These are phyloP conservation scores for Nemopilema nomurai DNA, from an alignment of 30 jellyfish, hydroid and myxozoan species.

Conservation along the genomic window DNA sequence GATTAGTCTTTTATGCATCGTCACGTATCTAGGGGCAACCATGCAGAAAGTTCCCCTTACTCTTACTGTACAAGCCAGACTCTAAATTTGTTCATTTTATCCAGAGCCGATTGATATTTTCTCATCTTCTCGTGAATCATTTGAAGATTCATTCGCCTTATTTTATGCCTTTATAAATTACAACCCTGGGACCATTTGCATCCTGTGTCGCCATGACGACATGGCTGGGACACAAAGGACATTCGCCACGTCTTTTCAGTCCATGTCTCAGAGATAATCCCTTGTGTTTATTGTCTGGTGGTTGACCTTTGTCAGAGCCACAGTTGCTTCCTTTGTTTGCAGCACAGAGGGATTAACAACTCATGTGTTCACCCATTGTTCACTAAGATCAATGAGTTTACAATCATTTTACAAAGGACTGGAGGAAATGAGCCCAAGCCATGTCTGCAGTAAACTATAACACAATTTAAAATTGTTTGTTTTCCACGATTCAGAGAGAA, in stretches of 20 bases:
- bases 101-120: not conserved
- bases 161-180: no score
- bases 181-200: conserved; percentile 11
- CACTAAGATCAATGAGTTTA: not conserved
- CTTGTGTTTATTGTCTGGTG: not conserved
- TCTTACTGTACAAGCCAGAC: not conserved
- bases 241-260: conserved; percentile 7
- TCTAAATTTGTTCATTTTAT: no score
- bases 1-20: not conserved
- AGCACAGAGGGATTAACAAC: not conserved
- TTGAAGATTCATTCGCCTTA: not conserved
- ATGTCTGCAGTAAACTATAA: no score
- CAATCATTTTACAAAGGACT: not conserved
- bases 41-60: not conserved
- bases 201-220: conserved; percentile 26
- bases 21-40: not conserved
- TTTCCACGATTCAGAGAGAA: no score
- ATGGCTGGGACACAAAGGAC: not conserved
- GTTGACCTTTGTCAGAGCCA: not conserved
- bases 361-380: not conserved
- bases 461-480: no score
- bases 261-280: not conserved
- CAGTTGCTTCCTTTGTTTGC: not conserved
- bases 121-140: not conserved
- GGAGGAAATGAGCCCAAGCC: not conserved